These are phyloP conservation scores for Galaxias olidus DNA, from an alignment of 2,797 vertebrate genomes.

Conservation along the genomic window DNA sequence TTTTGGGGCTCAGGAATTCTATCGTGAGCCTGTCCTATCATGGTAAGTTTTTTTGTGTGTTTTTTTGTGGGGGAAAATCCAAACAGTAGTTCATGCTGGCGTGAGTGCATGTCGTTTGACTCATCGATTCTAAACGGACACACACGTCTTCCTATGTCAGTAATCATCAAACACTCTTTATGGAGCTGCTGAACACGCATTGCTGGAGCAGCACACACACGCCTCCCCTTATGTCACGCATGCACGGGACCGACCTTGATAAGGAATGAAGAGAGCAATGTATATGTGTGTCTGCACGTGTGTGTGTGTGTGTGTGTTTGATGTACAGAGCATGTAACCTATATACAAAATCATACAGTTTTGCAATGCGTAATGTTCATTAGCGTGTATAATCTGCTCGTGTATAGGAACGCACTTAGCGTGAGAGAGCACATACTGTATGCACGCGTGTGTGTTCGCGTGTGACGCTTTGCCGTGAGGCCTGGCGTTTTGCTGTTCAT, in stretches of 20 bases:
- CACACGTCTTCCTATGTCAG: too few relatives aligned
- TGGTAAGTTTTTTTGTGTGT: too few relatives aligned
- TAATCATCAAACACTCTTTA: too few relatives aligned
- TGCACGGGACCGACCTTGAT: not conserved
- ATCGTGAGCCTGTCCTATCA: too few relatives aligned
- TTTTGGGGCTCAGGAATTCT: too few relatives aligned
- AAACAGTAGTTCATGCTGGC: too few relatives aligned
- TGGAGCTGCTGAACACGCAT: too few relatives aligned
- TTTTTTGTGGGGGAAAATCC: too few relatives aligned
- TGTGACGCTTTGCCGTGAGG: conserved; percentile 30
- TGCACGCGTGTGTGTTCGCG: conserved; percentile 13
- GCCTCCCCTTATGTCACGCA: not conserved
- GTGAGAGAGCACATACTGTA: not conserved
- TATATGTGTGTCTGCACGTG: not conserved
- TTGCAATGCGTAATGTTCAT: not conserved
- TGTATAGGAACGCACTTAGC: not conserved
- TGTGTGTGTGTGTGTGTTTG: not conserved
- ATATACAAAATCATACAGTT: conserved; percentile 1
- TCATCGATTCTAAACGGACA: too few relatives aligned
- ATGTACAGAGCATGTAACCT: too few relatives aligned
- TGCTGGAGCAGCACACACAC: too few relatives aligned
- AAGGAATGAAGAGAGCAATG: not conserved
- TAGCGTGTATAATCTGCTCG: not conserved
- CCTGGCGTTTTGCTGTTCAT: conserved; percentile 49
- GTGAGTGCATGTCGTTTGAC: too few relatives aligned